Base-by-base conservation (phyloP, 1,140 invertebrate genomes). In the Brachionus sp. region DNA sequence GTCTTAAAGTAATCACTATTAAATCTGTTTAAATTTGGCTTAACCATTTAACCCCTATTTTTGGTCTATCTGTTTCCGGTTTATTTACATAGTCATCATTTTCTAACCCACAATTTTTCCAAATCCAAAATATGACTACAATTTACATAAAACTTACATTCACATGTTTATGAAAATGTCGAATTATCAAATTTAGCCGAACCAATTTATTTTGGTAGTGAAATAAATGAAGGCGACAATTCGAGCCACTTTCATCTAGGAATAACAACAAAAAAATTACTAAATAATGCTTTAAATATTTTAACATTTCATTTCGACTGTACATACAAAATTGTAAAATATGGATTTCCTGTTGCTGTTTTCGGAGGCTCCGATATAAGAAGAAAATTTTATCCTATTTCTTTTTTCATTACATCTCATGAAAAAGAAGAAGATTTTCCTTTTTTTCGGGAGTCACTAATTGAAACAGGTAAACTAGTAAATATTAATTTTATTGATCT, bases 401-500 rank as follows among this genome's bases (percentile, higher is more conserved):
- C 25, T 29, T 66, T 33, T 66, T 33, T 66, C 62, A 35, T 66
- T 66, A 66, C 62, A 66, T 66, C 62, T 66, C 62, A 66, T 35
- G 62, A 66, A 66, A 29, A 66, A 35, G 62, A 66, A 66, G 13
- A 66, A 29, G 62, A 66, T 66, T 66, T 33, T 66, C 23, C 23
- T 66, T 66, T 66, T 66, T 66, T 66, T 66, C 29, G 62, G 62
- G 5, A 66, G 7, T 33, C 62, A 33, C 33, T 66, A 66, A 66
- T 66, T 33, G 62, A 66, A 35, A 35, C 12, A 33, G 33, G 25
- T 33, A 66, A 66, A 29, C 23, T 29, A 12, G 62, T 66, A 66
- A 66, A 33, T 66, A 66, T 66, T 66, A 66, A 66, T 66, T 66
- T 66, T 66, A 66, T 66, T 66, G 9, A 66, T 33, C 33, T 66